Conservation (phyloP, 2,797 vertebrate genomes). For the Mormyrus proboscirostris region DNA sequence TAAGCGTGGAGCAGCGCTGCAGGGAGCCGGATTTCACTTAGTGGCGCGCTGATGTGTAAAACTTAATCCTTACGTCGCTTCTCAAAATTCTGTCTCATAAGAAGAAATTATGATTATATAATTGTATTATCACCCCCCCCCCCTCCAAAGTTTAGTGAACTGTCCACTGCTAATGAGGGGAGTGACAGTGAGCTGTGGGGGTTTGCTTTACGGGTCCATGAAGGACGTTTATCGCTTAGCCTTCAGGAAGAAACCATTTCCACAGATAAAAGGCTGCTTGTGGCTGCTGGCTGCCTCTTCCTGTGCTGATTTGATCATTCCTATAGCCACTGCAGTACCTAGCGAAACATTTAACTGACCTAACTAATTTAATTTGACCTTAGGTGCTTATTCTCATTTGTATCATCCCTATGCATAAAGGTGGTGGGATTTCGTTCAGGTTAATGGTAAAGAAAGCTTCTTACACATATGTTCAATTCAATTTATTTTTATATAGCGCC, state of each 20-base stretch:
- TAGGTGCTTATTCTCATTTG: neutral
- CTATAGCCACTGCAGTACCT: neutral
- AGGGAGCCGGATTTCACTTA: neutral
- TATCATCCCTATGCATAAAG: neutral
- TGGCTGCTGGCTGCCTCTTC: neutral
- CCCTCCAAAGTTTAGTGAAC: neutral
- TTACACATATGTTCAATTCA: neutral
- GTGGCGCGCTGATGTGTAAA: neutral
- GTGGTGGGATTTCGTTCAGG: neutral
- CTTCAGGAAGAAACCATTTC: neutral
- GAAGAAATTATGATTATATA: neutral
- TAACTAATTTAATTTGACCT: neutral
- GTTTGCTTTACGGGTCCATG: neutral
- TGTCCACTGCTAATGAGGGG: neutral
- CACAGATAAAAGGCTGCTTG: neutral
- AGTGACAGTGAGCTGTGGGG: neutral
- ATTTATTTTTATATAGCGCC: neutral
- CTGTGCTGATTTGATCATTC: neutral
- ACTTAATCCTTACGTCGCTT: neutral
- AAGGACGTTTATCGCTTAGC: neutral
- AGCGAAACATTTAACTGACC: neutral
- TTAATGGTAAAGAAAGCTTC: neutral
- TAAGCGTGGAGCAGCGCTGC: neutral
- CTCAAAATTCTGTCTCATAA: neutral
- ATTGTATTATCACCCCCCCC: neutral